phyloP scores from a whole-genome alignment of 1,140 invertebrate genomes.

The Carcinoscorpius rotundicauda region DNA sequence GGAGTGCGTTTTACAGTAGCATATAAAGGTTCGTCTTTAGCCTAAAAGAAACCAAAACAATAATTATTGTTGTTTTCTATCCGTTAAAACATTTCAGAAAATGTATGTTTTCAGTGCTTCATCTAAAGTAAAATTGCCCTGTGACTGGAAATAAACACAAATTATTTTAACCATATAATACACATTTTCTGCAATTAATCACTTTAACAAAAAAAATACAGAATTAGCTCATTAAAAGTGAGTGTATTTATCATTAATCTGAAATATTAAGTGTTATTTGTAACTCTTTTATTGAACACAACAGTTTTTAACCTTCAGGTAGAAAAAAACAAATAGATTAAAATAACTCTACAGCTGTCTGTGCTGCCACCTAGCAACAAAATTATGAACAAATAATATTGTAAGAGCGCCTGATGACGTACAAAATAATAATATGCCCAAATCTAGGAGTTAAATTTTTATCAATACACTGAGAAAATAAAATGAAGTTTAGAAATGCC shows the following conservation, averaged over 20 bases:
- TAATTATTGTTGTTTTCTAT: neutral
- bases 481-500: neutral
- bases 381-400: neutral
- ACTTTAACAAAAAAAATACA: no score
- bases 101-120: neutral
- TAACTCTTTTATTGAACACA: no score
- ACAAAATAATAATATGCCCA: neutral
- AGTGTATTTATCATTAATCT: no score
- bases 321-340: no score
- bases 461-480: neutral
- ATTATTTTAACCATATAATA: neutral
- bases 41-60: conserved; percentile 7
- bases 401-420: neutral
- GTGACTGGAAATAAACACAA: neutral
- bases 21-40: conserved; percentile 23
- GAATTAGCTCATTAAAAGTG: no score
- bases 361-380: no score
- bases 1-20: conserved; percentile 24
- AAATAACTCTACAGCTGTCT: no score
- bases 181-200: no score
- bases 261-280: no score
- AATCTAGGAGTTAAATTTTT: neutral
- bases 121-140: neutral
- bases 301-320: no score
- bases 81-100: neutral